These are phyloP conservation scores for Brachyrhaphis roseni DNA, from an alignment of 2,797 vertebrate species.

Conservation along the genomic window DNA sequence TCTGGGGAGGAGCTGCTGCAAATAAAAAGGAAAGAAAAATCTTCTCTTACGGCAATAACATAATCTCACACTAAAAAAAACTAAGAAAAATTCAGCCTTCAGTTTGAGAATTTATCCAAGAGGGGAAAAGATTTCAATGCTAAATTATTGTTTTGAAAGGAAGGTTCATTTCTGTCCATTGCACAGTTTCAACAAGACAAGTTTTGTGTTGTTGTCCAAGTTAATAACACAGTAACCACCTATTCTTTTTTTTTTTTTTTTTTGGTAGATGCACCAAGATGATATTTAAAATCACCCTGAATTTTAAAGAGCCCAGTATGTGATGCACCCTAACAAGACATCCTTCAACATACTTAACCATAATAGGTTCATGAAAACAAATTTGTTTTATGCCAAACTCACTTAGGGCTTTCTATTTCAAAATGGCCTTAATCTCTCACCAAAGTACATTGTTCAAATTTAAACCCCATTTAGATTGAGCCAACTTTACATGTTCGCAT, in stretches of 20 bases:
- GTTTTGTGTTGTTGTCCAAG: not conserved
- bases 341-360: too few relatives aligned
- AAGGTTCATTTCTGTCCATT: not conserved
- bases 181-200: not conserved
- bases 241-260: not conserved
- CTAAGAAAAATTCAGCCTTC: not conserved
- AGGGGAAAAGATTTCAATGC: not conserved
- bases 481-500: not conserved
- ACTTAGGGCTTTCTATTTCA: not conserved
- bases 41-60: not conserved
- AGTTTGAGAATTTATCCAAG: not conserved
- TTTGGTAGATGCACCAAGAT: not conserved
- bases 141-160: not conserved
- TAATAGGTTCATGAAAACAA: not conserved
- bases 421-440: not conserved
- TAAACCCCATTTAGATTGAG: not conserved
- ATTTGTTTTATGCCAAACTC: not conserved
- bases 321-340: not conserved
- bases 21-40: not conserved
- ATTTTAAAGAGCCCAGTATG: not conserved
- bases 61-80: not conserved
- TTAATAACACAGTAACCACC: not conserved
- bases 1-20: not conserved
- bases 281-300: not conserved
- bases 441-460: not conserved